A percentile compares a stretch with the other conserved stretches of the same genome.
Evolutionary conservation across 1,140 invertebrate species (phyloP).

Genomic region (Coboldia fuscipes): DNA sequence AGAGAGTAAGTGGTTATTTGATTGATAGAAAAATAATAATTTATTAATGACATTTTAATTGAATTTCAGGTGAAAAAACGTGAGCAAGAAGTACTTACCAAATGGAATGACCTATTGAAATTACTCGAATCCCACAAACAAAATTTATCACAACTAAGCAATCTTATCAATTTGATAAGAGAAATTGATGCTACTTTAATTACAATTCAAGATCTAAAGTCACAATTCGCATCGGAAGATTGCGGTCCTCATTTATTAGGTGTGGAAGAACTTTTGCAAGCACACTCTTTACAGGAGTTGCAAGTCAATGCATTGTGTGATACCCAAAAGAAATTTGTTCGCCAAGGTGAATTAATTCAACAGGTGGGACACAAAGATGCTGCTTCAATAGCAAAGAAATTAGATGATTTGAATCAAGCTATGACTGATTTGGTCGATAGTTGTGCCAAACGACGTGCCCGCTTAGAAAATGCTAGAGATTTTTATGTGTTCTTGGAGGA

Average conservation of each 20-base stretch:
- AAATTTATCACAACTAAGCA: conserved; percentile 53
- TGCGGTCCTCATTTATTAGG: conserved; percentile 78
- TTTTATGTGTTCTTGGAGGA: conserved; percentile 92
- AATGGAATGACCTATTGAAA: conserved; percentile 70
- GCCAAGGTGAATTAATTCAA: conserved; percentile 35
- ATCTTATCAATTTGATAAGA: conserved; percentile 63
- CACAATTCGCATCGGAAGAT: conserved; percentile 67
- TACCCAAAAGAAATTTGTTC: conserved; percentile 50
- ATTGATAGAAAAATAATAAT: too few species aligned
- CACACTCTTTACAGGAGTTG: conserved; percentile 76
- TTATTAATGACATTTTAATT: too few species aligned
- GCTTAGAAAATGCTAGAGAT: conserved; percentile 76
- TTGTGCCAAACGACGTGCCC: conserved; percentile 47
- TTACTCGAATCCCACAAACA: conserved; percentile 69
- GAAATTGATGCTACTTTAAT: conserved; percentile 80
- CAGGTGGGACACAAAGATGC: conserved; percentile 32
- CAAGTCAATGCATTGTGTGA: conserved; percentile 75
- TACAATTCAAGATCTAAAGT: conserved; percentile 62
- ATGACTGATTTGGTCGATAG: conserved; percentile 32
- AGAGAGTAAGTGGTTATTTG: too few species aligned
- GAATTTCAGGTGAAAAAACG: too few species aligned
- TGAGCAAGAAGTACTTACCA: conserved; percentile 66
- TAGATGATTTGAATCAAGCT: conserved; percentile 47
- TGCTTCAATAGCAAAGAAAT: conserved; percentile 38
- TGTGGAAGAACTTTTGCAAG: conserved; percentile 83